A percentile compares a stretch with the other conserved stretches of the same genome.
Evolutionary conservation across 2,113 vertebrate genomes (phyloP).

Genomic region (Galbula dea): DNA sequence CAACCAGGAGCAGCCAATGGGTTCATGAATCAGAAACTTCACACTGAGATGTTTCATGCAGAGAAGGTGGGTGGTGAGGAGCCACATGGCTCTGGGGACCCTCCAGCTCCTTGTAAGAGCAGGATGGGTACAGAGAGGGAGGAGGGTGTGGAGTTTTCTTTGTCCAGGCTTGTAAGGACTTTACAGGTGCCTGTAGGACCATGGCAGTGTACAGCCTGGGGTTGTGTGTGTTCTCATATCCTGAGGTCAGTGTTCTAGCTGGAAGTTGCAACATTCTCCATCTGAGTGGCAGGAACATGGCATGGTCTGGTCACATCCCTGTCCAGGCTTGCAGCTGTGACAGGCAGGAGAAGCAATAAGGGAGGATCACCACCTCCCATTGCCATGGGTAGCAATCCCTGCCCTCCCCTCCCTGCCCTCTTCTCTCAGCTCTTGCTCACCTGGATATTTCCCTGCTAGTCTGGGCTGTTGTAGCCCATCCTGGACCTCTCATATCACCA

Average conservation of each 20-base stretch:
- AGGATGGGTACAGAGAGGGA: neutral
- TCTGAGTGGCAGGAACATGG: accelerated
- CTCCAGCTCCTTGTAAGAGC: neutral
- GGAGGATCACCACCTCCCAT: neutral
- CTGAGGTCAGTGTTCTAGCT: neutral
- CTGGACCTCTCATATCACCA: neutral
- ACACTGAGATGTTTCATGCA: neutral
- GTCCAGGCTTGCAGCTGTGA: neutral
- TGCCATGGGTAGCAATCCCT: neutral
- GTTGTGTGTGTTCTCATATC: neutral
- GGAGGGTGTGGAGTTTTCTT: neutral
- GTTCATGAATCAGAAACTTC: neutral
- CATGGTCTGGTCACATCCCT: neutral
- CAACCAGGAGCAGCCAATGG: neutral
- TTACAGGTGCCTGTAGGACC: neutral
- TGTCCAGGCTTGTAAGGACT: neutral
- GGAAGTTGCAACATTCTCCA: neutral
- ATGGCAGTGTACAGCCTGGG: neutral
- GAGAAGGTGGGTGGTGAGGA: neutral
- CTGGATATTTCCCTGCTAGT: neutral
- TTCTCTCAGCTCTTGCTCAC: neutral
- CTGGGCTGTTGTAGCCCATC: neutral
- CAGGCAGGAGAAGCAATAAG: neutral
- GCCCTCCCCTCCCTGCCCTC: neutral
- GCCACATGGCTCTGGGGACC: neutral